A percentile compares a stretch with the other conserved stretches of the same genome.
Conservation (phyloP, 2,113 vertebrate species). For the Piliocolobus tephrosceles region DNA sequence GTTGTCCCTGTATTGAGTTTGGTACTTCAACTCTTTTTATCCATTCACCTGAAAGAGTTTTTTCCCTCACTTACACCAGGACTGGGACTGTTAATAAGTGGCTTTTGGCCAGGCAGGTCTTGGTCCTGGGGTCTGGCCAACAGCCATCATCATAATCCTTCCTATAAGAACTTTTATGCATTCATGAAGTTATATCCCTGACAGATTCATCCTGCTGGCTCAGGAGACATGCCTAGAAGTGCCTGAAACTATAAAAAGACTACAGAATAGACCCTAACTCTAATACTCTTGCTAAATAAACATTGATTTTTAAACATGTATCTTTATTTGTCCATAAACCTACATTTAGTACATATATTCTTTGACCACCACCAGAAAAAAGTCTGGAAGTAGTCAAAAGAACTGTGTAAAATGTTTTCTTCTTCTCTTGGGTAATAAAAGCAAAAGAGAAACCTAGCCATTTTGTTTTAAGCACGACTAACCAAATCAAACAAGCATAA, state of each 20-base stretch:
- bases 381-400: neutral
- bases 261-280: neutral
- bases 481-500: neutral
- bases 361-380: neutral
- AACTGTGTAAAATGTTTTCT: neutral
- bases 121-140: neutral
- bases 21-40: neutral
- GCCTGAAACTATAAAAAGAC: neutral
- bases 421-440: neutral
- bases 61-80: neutral
- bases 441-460: neutral
- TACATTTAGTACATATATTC: neutral
- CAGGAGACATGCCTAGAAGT: neutral
- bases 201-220: neutral
- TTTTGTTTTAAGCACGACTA: slow-evolving; percentile 25
- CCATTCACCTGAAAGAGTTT: neutral
- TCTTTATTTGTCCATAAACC: neutral
- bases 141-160: neutral
- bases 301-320: neutral
- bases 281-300: neutral
- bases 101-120: neutral
- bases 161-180: neutral
- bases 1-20: neutral
- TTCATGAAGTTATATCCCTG: neutral
- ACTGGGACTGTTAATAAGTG: neutral